These are phyloP conservation scores for Chydorus sphaericus DNA, from an alignment of 2,888 invertebrate genomes.

Conservation along the genomic window DNA sequence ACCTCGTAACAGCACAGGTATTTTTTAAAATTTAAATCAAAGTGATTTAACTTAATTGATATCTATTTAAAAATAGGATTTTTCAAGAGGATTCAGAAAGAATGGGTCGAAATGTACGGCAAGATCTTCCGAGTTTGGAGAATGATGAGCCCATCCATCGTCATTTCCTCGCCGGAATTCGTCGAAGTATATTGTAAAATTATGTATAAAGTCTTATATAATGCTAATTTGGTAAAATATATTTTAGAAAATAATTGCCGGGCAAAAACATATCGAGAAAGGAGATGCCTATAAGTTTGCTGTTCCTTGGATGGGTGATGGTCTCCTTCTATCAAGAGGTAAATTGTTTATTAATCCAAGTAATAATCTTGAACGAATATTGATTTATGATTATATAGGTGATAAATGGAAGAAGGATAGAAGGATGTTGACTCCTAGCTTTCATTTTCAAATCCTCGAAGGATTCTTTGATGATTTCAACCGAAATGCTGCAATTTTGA, in stretches of 20 bases:
- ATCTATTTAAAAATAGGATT: neutral
- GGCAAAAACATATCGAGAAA: neutral
- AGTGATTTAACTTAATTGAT: neutral
- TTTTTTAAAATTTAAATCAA: neutral
- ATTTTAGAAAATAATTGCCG: neutral
- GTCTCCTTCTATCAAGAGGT: neutral
- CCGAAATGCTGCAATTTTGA: conserved; percentile 27
- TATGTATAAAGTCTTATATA: neutral
- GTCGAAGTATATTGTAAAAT: neutral
- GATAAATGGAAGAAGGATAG: conserved; percentile 30
- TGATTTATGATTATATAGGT: too few species aligned
- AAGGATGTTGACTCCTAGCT: conserved; percentile 32
- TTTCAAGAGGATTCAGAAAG: neutral
- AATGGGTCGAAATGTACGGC: neutral
- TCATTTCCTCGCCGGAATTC: neutral
- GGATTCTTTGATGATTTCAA: conserved; percentile 33
- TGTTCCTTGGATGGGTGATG: neutral
- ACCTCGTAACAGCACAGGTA: neutral
- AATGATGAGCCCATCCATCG: neutral
- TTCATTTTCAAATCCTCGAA: conserved; percentile 33
- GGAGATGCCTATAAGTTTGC: neutral
- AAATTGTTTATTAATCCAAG: too few species aligned
- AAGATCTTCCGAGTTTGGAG: neutral
- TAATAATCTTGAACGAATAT: too few species aligned
- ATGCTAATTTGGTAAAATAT: neutral